phyloP scores from a whole-genome alignment of 2,888 invertebrate species.

The Baccha elongata region DNA sequence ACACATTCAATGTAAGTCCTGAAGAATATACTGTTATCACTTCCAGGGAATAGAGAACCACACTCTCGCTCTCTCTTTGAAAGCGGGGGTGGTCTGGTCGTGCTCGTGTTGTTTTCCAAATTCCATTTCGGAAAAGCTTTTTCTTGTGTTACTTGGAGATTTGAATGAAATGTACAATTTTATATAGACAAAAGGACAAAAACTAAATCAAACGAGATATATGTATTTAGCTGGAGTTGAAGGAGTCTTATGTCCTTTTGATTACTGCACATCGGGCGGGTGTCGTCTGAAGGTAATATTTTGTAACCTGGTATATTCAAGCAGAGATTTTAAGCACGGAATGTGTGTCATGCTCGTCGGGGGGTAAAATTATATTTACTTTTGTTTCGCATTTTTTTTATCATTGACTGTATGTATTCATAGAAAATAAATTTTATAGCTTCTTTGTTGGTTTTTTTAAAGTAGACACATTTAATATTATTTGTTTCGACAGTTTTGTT shows the following conservation, averaged over 20 bases:
- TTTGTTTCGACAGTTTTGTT: no score
- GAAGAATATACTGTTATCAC: conserved; percentile 60
- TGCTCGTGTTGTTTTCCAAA: no score
- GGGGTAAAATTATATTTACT: not conserved
- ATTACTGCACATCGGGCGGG: conserved; percentile 24
- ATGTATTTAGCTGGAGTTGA: not conserved
- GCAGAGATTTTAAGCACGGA: conserved; percentile 23
- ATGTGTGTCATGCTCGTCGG: not conserved
- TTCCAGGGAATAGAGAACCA: conserved; percentile 44
- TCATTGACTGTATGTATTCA: not conserved
- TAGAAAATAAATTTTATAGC: conserved; percentile 31
- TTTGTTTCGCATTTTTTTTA: not conserved
- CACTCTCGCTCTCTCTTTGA: conserved; percentile 31
- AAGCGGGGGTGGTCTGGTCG: not conserved
- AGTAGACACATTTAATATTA: no score
- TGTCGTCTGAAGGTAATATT: conserved; percentile 16
- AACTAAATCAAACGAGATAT: conserved; percentile 15
- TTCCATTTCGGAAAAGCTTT: conserved; percentile 54
- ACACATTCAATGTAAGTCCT: conserved; percentile 46
- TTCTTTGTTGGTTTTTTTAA: no score
- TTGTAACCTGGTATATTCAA: conserved; percentile 10
- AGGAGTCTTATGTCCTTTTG: conserved; percentile 36
- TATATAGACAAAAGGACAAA: conserved; percentile 16
- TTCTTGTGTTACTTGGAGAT: not conserved
- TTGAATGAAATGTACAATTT: conserved; percentile 32